Evolutionary conservation across 2,113 vertebrate species (phyloP), one percentile per base, ranked within the genome.

Genomic region (Eclectus roratus): DNA sequence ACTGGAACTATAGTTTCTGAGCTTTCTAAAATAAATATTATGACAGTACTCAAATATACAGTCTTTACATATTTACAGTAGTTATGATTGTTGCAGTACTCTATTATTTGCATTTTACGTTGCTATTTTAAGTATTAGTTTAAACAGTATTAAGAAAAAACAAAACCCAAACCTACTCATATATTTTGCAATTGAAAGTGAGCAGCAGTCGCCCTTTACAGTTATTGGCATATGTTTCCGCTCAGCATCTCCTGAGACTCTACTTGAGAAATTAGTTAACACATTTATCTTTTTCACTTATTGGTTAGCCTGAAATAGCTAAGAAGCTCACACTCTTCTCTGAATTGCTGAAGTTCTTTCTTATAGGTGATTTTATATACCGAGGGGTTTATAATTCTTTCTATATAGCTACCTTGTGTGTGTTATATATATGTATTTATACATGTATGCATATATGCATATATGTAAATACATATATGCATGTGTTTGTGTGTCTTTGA

Each of bases 281-380:
- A 66, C 66, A 50, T 91, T 95, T 88, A 69, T 79, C 84, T 65
- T 5, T 92, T 96, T 95, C 49, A 77, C 41, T 92, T 82, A 31
- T n/a, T 92, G 52, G 65, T 87, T 89, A 80, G 44, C 31, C 66
- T 85, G 63, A 79, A 84, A 91, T 66, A 95, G 25, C 74, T 43
- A 44, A 79, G 81, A 72, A 85, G 33, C 71, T 88, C 37, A 66
- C 18, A n/a, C 46, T 90, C 41, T 39, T 65, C 39, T 80, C 65
- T 69, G 31, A 87, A 49, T 33, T 83, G 41, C 60, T 85, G 53
- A 85, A 80, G 27, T 3, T 96, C 12, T 92, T 89, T 46, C 60
- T 76, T 87, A 61, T 63, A 74, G 39, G 4, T 92, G 29, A 50
- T 41, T 10, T 11, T 18, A 20, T 35, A 13, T 11, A 23, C 17